Evolutionary conservation across 2,113 vertebrate genomes (phyloP).

Genomic region (Notarius lentiginosus): DNA sequence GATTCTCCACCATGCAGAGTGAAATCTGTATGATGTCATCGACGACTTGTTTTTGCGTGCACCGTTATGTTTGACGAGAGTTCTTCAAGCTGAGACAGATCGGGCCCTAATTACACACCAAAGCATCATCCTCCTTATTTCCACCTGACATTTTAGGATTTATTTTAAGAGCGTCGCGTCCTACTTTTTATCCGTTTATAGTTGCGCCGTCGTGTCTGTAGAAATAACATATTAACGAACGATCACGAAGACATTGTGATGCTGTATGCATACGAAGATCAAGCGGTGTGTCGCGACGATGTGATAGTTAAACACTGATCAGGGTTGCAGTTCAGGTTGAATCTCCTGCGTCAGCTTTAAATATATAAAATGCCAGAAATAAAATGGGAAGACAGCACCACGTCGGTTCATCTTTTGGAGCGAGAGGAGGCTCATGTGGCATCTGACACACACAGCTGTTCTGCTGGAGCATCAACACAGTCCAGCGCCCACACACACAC

Average conservation of each 20-base stretch:
- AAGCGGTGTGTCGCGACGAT: not conserved
- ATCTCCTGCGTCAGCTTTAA: not conserved
- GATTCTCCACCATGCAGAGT: too few species aligned
- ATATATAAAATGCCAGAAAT: not conserved
- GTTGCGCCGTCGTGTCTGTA: not conserved
- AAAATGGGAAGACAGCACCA: not conserved
- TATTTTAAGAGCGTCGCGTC: not conserved
- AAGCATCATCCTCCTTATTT: too few species aligned
- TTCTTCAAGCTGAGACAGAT: too few species aligned
- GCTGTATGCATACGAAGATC: too few species aligned
- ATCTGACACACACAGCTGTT: slow-evolving; percentile 40
- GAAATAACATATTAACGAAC: not conserved
- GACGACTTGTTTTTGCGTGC: too few species aligned
- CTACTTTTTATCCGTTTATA: not conserved
- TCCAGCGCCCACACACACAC: not conserved
- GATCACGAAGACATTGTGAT: not conserved
- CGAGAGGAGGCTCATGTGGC: slow-evolving; percentile 3
- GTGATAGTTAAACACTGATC: not conserved
- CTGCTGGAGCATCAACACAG: not conserved
- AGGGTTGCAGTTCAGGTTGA: not conserved
- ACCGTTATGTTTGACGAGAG: too few species aligned
- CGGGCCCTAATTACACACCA: too few species aligned
- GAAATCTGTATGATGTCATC: too few species aligned
- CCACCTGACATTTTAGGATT: not conserved
- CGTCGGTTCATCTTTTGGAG: not conserved